Evolutionary conservation across 2,888 invertebrate species (phyloP), one percentile per base, ranked within the genome.

Genomic region (Eupeodes luniger): DNA sequence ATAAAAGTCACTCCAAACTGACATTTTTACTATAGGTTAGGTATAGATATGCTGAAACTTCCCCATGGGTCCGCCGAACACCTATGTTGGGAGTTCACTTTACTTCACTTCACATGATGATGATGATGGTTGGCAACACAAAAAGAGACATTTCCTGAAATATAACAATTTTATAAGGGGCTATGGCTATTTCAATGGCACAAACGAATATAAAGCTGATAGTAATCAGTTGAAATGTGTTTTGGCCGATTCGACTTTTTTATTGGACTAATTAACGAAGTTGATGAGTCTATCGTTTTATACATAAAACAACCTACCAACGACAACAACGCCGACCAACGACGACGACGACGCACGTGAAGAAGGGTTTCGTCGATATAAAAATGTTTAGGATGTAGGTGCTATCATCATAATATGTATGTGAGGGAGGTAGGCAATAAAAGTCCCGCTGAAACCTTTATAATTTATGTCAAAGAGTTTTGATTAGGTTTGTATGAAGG

Each of bases 241-340:
- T 87, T 83, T 83, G 79, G 79, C 76, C 75, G 79, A 87, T 83
- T 83, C 83, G 76, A 80, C 64, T 76, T 83, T 64, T 83, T 87
- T 87, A 83, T 80, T 79, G 69, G 70, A 27, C 86, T 79, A 87
- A 87, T 87, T 87, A 87, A 86, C 51, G 19, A 64, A 83, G 70
- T 83, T 87, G 83, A 87, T 76, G 86, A 83, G 67, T 87, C 34
- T 76, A 70, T 76, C 61, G 62, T 53, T 40, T 3, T 34, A 19
- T 44, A 27, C 1, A 27, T 27, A 27, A 12, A 27, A 64, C 14
- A 51, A 76, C 53, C 49, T 16, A 27, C 27, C 27, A 27, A 27
- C 27, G 27, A 27, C 27, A 27, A 27, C 27, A 27, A 1, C 27
- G 27, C 27, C 27, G 27, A 27, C 27, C 27, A 27, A 27, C 27